These are phyloP conservation scores for Ibycter americanus DNA, from an alignment of 2,797 vertebrate species.

Conservation along the genomic window DNA sequence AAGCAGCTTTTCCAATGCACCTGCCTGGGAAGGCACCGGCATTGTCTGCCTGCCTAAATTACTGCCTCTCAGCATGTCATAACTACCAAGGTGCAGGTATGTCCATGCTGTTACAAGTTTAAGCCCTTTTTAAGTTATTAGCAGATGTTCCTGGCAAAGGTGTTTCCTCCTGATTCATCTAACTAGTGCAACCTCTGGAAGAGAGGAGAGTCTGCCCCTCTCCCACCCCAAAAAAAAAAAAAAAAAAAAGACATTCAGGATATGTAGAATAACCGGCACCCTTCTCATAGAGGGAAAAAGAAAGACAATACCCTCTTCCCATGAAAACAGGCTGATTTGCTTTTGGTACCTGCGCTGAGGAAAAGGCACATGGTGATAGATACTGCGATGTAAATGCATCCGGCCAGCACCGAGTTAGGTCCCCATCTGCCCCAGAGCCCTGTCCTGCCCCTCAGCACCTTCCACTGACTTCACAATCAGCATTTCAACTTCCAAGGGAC, in stretches of 20 bases:
- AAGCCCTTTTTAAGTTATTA: not conserved
- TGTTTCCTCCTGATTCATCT: not conserved
- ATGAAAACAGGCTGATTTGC: not conserved
- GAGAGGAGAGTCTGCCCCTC: rapidly evolving
- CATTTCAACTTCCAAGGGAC: not conserved
- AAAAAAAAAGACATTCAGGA: not conserved
- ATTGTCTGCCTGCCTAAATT: not conserved
- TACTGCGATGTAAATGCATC: not conserved
- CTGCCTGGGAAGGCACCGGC: not conserved
- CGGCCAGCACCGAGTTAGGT: not conserved
- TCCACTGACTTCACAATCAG: not conserved
- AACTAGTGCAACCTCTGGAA: not conserved
- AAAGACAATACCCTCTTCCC: not conserved
- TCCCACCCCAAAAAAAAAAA: not conserved
- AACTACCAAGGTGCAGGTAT: not conserved
- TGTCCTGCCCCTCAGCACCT: not conserved
- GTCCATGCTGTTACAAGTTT: not conserved
- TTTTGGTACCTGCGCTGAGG: not conserved
- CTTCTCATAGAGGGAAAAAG: not conserved
- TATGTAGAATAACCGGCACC: not conserved
- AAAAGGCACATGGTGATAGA: not conserved
- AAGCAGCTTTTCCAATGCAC: not conserved
- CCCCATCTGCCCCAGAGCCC: not conserved
- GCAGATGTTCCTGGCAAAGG: not conserved
- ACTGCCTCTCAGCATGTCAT: not conserved